phyloP scores from a whole-genome alignment of 2,113 vertebrate species.

The Sylvicapra grimmia region DNA sequence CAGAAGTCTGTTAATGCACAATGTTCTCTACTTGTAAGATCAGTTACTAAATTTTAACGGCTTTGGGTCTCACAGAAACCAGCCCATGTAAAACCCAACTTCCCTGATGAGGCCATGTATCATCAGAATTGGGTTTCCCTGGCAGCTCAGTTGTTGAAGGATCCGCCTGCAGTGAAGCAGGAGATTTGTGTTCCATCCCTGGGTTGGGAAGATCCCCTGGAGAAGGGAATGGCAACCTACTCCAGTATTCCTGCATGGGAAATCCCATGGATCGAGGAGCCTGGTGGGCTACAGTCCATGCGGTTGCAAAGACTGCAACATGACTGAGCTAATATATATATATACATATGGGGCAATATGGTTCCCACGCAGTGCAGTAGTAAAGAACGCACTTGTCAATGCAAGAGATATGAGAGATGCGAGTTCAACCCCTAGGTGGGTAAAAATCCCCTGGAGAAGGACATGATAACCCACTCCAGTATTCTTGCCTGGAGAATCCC shows the following conservation, averaged over 20 bases:
- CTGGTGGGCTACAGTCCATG: neutral
- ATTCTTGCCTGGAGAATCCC: neutral
- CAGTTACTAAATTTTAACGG: neutral
- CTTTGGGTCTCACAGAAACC: neutral
- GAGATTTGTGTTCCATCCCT: neutral
- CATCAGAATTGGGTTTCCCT: neutral
- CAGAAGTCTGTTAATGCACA: neutral
- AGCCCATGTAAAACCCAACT: neutral
- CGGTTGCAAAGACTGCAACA: neutral
- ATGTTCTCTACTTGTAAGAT: neutral
- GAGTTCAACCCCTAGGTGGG: neutral
- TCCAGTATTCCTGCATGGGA: neutral
- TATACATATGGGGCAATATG: neutral
- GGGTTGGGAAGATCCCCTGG: neutral
- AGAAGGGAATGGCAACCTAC: neutral
- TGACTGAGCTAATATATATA: neutral
- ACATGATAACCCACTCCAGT: neutral
- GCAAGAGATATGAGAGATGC: neutral
- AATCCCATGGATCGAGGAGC: neutral
- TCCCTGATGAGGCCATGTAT: neutral
- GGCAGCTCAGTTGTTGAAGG: neutral
- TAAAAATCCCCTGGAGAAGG: neutral
- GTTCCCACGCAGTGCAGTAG: fast-evolving
- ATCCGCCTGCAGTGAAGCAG: neutral
- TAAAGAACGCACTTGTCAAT: neutral